These are phyloP conservation scores for Mactromeris polynyma DNA, from an alignment of 2,888 invertebrate genomes.

Conservation along the genomic window DNA sequence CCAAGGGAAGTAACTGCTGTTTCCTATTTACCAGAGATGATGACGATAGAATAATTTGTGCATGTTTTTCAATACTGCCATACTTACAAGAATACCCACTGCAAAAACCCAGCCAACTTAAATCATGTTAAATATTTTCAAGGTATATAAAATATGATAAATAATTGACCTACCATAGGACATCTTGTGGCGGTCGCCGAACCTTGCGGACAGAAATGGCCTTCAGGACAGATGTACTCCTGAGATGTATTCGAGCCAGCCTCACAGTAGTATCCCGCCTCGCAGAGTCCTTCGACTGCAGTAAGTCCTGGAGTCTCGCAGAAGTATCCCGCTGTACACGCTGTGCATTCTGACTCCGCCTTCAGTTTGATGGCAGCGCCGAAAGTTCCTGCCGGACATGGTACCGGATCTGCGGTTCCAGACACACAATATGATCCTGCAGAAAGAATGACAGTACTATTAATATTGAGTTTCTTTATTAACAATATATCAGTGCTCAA, in stretches of 20 bases:
- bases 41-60: no score
- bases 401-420: conserved; percentile 81
- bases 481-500: no score
- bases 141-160: no score
- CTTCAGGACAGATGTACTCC: conserved; percentile 78
- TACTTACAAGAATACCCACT: no score
- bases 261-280: conserved; percentile 82
- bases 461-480: background rate
- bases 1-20: no score
- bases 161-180: conserved; percentile 76
- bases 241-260: conserved; percentile 78
- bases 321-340: conserved; percentile 81
- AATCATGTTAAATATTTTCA: no score
- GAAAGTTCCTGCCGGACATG: conserved; percentile 84
- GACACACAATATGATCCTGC: conserved; percentile 83
- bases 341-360: conserved; percentile 81
- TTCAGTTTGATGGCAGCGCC: conserved; percentile 79
- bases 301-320: conserved; percentile 80
- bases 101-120: no score
- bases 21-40: no score
- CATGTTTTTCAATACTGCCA: no score
- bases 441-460: background rate
- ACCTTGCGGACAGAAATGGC: conserved; percentile 81
- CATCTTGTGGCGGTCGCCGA: conserved; percentile 79
- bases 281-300: conserved; percentile 79